Conservation (phyloP, 2,888 invertebrate species). For the Cinara cedri region DNA sequence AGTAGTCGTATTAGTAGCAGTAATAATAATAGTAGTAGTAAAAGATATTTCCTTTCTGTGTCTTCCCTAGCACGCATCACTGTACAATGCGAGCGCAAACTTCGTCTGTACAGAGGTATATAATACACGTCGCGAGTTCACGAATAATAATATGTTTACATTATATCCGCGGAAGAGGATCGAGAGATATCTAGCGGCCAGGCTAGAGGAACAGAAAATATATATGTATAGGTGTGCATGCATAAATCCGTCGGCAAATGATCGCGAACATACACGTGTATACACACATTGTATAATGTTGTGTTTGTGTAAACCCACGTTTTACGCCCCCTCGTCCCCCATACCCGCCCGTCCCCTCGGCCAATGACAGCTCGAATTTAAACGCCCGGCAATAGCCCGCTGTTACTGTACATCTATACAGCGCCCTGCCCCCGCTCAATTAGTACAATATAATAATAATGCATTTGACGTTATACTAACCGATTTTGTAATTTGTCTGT, state of each 20-base stretch:
- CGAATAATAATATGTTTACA: not conserved
- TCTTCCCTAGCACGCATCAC: not conserved
- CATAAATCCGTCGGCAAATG: not conserved
- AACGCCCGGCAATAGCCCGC: not conserved
- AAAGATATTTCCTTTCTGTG: not conserved
- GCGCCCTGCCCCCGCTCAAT: not conserved
- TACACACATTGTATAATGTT: too few relatives aligned
- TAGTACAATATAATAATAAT: not conserved
- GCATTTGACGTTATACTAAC: too few relatives aligned
- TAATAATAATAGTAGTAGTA: too few relatives aligned
- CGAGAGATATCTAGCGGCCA: not conserved
- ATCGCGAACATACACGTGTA: not conserved
- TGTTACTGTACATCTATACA: not conserved
- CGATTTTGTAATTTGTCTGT: slow-evolving; percentile 28
- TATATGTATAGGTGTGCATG: too few relatives aligned
- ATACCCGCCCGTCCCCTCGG: too few relatives aligned
- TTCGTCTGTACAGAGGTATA: too few relatives aligned
- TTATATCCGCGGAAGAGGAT: not conserved
- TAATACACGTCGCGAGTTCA: not conserved
- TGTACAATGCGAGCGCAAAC: too few relatives aligned
- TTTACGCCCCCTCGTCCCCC: too few relatives aligned
- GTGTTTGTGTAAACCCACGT: not conserved
- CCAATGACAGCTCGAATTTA: not conserved
- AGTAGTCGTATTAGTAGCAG: not conserved
- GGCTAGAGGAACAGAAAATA: too few relatives aligned